Conservation (phyloP, 1,140 invertebrate genomes). For the Drosophila truncata region DNA sequence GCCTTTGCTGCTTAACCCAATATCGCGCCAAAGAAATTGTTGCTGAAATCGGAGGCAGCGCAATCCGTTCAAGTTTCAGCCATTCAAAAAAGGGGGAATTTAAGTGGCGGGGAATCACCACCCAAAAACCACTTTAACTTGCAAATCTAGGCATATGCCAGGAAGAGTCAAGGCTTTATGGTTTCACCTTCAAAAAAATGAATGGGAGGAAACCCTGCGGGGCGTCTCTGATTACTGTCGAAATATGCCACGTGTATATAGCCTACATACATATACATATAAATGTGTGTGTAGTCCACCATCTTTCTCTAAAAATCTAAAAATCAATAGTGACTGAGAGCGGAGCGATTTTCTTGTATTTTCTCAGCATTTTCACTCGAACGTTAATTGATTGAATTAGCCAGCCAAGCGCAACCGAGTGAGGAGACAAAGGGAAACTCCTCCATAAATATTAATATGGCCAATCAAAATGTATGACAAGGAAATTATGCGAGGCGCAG, state of each 20-base stretch:
- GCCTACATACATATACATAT: background rate
- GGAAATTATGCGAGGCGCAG: conserved; percentile 65
- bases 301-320: conserved; percentile 39
- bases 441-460: conserved; percentile 71
- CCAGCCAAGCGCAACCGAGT: conserved; percentile 32
- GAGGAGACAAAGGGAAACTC: conserved; percentile 39
- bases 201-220: conserved; percentile 53
- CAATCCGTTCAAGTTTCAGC: conserved; percentile 38
- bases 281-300: conserved; percentile 1
- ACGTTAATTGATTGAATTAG: conserved; percentile 74
- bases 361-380: conserved; percentile 13
- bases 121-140: conserved; percentile 52
- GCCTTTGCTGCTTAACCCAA: conserved; percentile 23
- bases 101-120: conserved; percentile 19
- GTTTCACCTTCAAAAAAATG: conserved; percentile 53
- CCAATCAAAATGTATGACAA: conserved; percentile 79
- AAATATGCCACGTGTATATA: conserved; percentile 50
- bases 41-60: conserved; percentile 32
- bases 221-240: conserved; percentile 57
- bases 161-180: conserved; percentile 48
- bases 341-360: conserved; percentile 33
- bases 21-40: conserved; percentile 39
- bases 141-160: conserved; percentile 66
- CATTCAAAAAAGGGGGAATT: conserved; percentile 27
- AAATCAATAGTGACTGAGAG: conserved; percentile 65